phyloP scores from a whole-genome alignment of 1,140 invertebrate genomes.

The Heliothis virescens region DNA sequence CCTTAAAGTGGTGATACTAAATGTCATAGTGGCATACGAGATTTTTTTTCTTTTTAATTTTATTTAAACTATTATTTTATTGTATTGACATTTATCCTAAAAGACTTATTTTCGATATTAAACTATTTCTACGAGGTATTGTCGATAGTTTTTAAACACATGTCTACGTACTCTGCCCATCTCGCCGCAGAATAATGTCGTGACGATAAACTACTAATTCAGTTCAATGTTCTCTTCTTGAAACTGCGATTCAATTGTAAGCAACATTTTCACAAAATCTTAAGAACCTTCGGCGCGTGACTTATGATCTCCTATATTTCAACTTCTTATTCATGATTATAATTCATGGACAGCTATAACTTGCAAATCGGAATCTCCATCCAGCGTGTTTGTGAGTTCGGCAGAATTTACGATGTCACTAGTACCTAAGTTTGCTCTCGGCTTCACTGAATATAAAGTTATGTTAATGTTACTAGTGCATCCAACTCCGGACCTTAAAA shows the following conservation, averaged over 20 bases:
- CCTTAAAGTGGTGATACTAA: no score
- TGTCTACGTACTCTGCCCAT: no score
- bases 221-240: background rate
- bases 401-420: constrained; percentile 80
- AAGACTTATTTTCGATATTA: no score
- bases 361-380: constrained; percentile 78
- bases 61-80: no score
- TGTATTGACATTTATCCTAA: no score
- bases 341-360: constrained; percentile 75
- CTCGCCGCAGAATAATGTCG: no score
- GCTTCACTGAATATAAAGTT: constrained; percentile 82
- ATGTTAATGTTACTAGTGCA: constrained; percentile 77
- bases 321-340: constrained; percentile 61
- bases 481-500: constrained; percentile 74
- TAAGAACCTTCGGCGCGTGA: constrained; percentile 20
- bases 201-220: background rate
- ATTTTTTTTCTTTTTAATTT: background rate
- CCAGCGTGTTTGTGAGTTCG: constrained; percentile 79
- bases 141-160: no score
- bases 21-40: no score
- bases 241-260: background rate
- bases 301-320: constrained; percentile 51
- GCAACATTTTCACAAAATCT: background rate
- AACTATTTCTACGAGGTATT: no score
- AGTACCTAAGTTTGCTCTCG: constrained; percentile 70